Base-by-base conservation (phyloP, 2,797 vertebrate species). In the Anisognathus igniventris region DNA sequence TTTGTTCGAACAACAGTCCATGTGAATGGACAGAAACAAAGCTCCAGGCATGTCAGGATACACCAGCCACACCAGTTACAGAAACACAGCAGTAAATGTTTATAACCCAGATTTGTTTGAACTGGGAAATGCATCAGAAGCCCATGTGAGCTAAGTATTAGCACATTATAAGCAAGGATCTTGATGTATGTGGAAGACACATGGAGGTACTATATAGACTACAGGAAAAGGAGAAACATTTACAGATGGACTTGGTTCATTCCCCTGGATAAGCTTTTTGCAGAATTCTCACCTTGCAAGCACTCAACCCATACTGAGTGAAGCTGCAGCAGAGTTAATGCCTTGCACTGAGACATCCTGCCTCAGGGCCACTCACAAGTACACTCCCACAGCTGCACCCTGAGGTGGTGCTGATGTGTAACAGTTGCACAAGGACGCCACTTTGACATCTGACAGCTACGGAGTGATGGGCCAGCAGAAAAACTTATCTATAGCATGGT, bases 351-450 rank as follows among this genome's bases (percentile, higher is more conserved):
- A 45, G 15, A 30, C n/a, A 45, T 23, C 56, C 42, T 2, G 1
- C 24, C 61, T 39, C 78, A 39, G 13, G 54, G 23, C 4, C 37
- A 12, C 16, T 11, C 27, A 31, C 25, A 42, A 22, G 25, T 5
- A 53, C 20, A 12, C 22, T 2, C 28, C 13, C 7, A 42, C 50
- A 62, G 45, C 28, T 20, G 25, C 19, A 37, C 12, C 14, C 30
- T 1, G 7, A 28, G 28, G 54, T 3, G 1, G 4, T 39, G 48
- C 60, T 7, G 1, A 28, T 16, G 8, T 2, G 31, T 4, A 50
- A 35, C 2, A n/a, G 23, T 2, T 82, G 48, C 51, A 56, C 22
- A n/a, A 4, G 0, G 5, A 31, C 0, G 0, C 9, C 53, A 28
- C 33, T 45, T 14, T 1, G 23, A 56, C 57, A 47, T 33, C 2